Percentiles rank a stretch among this genome's conserved stretches.
phyloP scores from a whole-genome alignment of 2,797 vertebrate species.

The Poliocrania exsul region DNA sequence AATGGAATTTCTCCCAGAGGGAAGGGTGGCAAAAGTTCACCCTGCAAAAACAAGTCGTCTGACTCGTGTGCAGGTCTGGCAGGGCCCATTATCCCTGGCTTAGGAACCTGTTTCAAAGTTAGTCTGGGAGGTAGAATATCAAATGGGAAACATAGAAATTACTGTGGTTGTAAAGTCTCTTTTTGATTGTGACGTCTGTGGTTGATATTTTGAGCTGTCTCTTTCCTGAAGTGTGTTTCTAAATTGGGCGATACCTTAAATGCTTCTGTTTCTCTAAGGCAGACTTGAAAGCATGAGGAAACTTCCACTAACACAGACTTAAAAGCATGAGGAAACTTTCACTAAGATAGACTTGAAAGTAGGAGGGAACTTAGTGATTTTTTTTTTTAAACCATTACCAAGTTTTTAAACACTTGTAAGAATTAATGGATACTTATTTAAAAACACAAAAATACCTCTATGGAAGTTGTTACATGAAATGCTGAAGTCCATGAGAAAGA shows the following conservation, averaged over 20 bases:
- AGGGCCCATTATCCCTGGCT: background rate
- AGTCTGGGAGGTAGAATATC: background rate
- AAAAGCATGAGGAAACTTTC: background rate
- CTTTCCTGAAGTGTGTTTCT: conserved; percentile 22
- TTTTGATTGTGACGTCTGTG: background rate
- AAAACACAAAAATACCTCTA: background rate
- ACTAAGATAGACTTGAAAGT: background rate
- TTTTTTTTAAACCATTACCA: background rate
- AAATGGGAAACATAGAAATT: background rate
- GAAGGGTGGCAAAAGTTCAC: conserved; percentile 47
- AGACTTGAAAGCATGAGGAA: background rate
- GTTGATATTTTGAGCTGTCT: conserved; percentile 21
- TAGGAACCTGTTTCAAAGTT: background rate
- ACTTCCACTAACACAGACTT: background rate
- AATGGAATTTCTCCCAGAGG: conserved; percentile 26
- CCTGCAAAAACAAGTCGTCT: background rate
- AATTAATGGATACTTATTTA: background rate
- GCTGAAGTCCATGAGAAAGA: background rate
- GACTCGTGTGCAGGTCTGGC: conserved; percentile 23
- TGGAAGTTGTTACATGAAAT: background rate
- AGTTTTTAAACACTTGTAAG: background rate
- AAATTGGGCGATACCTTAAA: background rate
- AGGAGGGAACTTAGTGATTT: background rate
- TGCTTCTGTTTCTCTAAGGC: background rate
- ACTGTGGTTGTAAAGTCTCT: background rate